These are phyloP conservation scores for Cnemophilus loriae DNA, from an alignment of 2,113 vertebrate genomes.

Conservation along the genomic window DNA sequence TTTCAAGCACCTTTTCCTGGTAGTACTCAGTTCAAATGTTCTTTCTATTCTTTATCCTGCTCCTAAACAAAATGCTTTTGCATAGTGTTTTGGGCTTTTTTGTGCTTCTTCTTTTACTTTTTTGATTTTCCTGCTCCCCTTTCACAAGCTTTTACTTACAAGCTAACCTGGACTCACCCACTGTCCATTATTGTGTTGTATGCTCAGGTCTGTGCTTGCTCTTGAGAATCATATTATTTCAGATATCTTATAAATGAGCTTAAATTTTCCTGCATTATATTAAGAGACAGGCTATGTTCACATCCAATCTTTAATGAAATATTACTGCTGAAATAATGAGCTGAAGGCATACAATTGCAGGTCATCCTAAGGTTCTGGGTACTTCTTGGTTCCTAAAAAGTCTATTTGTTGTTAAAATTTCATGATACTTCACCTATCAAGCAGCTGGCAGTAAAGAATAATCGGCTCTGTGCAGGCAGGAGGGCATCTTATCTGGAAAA, in stretches of 20 bases:
- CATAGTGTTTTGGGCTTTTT: neutral
- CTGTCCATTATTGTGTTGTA: neutral
- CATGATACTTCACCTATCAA: rapidly evolving
- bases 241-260: neutral
- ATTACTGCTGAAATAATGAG: neutral
- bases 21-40: neutral
- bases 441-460: neutral
- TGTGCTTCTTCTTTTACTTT: neutral
- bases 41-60: neutral
- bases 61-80: neutral
- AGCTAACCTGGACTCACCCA: neutral
- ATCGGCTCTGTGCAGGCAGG: neutral
- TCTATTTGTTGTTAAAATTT: neutral
- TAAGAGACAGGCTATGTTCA: neutral
- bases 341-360: neutral
- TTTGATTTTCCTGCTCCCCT: neutral
- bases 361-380: neutral
- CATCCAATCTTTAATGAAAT: neutral
- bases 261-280: neutral
- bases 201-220: neutral
- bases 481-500: neutral
- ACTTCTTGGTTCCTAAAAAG: neutral
- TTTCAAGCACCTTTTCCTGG: neutral
- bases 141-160: neutral
- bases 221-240: neutral